phyloP scores from a whole-genome alignment of 2,113 vertebrate genomes.

The Seriola aureovittata region DNA sequence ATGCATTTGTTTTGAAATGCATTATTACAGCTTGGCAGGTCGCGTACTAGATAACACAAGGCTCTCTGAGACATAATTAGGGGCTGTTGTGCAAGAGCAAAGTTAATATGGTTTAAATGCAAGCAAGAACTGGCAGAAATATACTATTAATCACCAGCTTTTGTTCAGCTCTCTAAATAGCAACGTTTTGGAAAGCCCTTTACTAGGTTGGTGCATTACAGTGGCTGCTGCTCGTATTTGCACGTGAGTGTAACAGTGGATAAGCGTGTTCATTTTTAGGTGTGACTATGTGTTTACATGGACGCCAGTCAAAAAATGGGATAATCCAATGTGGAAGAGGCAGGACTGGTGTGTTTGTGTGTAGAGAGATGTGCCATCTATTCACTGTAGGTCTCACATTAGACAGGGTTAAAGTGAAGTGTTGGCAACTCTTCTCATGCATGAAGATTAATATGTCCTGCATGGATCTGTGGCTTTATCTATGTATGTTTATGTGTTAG shows the following conservation, averaged over 20 bases:
- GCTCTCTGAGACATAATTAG: slow-evolving; percentile 76
- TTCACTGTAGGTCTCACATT: slow-evolving; percentile 59
- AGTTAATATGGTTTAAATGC: slow-evolving; percentile 83
- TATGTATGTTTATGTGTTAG: slow-evolving; percentile 66
- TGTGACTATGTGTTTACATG: slow-evolving; percentile 76
- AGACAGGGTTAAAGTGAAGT: slow-evolving; percentile 60
- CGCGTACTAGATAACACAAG: slow-evolving; percentile 70
- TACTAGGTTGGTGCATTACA: slow-evolving; percentile 42
- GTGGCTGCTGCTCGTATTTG: slow-evolving; percentile 43
- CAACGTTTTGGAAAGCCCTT: slow-evolving; percentile 64
- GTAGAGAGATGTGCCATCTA: slow-evolving; percentile 55
- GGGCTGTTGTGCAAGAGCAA: slow-evolving; percentile 74
- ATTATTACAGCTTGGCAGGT: slow-evolving; percentile 78
- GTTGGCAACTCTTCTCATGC: slow-evolving; percentile 57
- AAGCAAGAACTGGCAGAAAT: slow-evolving; percentile 81
- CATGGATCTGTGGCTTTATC: slow-evolving; percentile 49
- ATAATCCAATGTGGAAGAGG: slow-evolving; percentile 69
- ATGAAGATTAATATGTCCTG: slow-evolving; percentile 62
- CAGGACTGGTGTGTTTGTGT: slow-evolving; percentile 50
- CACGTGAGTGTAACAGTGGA: slow-evolving; percentile 47
- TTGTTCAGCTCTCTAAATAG: slow-evolving; percentile 78
- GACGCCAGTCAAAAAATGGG: slow-evolving; percentile 72
- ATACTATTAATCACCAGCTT: slow-evolving; percentile 81
- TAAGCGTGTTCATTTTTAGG: slow-evolving; percentile 76
- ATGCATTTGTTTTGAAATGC: slow-evolving; percentile 77